These are phyloP conservation scores for Anarsia innoxiella DNA, from an alignment of 2,888 invertebrate genomes.

Conservation along the genomic window DNA sequence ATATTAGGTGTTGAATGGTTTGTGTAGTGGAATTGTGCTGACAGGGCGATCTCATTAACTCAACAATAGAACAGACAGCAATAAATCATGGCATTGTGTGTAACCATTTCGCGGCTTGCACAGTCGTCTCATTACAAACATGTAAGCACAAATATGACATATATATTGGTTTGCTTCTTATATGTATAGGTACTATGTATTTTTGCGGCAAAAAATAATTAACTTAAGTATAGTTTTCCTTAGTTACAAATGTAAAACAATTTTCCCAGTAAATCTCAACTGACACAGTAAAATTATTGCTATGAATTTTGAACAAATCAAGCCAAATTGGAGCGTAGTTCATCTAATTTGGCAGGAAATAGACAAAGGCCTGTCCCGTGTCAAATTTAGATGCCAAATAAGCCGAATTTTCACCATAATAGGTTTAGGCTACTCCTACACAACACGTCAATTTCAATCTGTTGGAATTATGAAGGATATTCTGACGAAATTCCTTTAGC, in stretches of 20 bases:
- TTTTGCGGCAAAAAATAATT: too few relatives aligned
- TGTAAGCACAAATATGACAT: slow-evolving; percentile 40
- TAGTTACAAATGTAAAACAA: too few relatives aligned
- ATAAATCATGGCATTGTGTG: slow-evolving; percentile 62
- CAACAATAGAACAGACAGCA: slow-evolving; percentile 50
- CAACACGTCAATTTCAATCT: slow-evolving; percentile 42
- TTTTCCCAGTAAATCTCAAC: too few relatives aligned
- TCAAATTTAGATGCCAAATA: slow-evolving; percentile 49
- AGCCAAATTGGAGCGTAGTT: too few relatives aligned
- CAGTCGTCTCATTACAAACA: slow-evolving; percentile 38
- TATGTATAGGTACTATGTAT: too few relatives aligned
- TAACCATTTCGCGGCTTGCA: slow-evolving; percentile 34
- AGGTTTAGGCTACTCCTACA: slow-evolving; percentile 32
- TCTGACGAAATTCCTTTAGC: slow-evolving; percentile 15
- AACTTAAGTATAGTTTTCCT: too few relatives aligned
- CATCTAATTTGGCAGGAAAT: slow-evolving; percentile 47
- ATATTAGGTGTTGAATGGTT: slow-evolving; percentile 5
- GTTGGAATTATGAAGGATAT: slow-evolving; percentile 20
- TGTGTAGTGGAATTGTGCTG: slow-evolving; percentile 37
- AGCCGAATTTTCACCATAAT: slow-evolving; percentile 38
- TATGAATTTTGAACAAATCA: too few relatives aligned
- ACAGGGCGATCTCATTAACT: slow-evolving; percentile 61
- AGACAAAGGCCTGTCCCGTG: slow-evolving; percentile 49
- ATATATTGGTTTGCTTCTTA: too few relatives aligned
- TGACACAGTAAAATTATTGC: too few relatives aligned